Conservation (phyloP, 2,888 invertebrate species). For the Globia sparganii region DNA sequence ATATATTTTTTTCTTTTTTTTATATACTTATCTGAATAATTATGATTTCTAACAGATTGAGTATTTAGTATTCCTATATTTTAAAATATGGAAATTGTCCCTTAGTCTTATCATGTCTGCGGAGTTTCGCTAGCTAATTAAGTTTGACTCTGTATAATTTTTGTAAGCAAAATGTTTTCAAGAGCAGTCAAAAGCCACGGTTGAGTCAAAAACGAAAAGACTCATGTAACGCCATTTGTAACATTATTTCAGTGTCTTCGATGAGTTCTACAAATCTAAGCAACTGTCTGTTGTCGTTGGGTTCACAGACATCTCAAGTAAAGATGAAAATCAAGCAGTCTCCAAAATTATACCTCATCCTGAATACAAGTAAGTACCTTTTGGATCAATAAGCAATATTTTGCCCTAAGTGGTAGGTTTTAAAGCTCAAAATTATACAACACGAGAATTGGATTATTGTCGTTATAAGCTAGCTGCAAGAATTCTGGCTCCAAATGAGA, state of each 20-base stretch:
- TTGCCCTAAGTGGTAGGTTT: background rate
- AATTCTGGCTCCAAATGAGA: background rate
- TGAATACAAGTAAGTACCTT: conserved; percentile 90
- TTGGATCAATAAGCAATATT: background rate
- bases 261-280: conserved; percentile 91
- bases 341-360: conserved; percentile 93
- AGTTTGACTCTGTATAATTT: too few species aligned
- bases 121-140: too few species aligned
- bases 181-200: too few species aligned
- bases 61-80: too few species aligned
- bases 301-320: conserved; percentile 92
- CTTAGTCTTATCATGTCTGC: too few species aligned
- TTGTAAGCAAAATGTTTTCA: too few species aligned
- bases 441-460: background rate
- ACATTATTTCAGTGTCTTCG: conserved; percentile 90
- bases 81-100: too few species aligned
- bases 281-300: conserved; percentile 93
- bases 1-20: too few species aligned
- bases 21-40: too few species aligned
- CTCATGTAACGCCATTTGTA: background rate
- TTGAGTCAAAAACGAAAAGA: too few species aligned
- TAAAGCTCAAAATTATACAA: background rate
- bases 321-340: conserved; percentile 85
- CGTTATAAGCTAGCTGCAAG: too few species aligned
- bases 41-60: too few species aligned